phyloP scores from a whole-genome alignment of 2,888 invertebrate species.

The Diarsia mendica region DNA sequence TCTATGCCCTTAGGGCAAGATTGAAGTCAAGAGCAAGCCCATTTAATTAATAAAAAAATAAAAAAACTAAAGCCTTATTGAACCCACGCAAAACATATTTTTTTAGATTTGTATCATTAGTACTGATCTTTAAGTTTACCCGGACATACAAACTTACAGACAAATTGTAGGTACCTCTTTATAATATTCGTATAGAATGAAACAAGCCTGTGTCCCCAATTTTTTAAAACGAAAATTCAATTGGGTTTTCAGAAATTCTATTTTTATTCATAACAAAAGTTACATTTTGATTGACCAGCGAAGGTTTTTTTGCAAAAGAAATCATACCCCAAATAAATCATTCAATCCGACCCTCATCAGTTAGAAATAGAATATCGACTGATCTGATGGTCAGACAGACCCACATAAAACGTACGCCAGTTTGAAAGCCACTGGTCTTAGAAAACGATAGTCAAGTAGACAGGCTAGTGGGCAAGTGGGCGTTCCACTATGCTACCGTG shows the following conservation, averaged over 20 bases:
- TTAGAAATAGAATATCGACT: not conserved
- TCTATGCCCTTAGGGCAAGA: no score
- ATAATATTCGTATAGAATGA: no score
- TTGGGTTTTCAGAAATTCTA: no score
- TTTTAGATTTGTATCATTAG: no score
- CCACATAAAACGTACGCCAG: not conserved
- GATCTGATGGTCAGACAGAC: not conserved
- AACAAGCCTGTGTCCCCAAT: not conserved
- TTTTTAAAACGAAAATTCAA: not conserved
- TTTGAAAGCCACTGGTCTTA: constrained; percentile 38
- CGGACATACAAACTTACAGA: no score
- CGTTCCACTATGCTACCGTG: constrained; percentile 61
- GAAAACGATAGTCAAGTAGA: constrained; percentile 44
- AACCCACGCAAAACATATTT: no score
- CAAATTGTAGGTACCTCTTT: no score
- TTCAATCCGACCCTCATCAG: not conserved
- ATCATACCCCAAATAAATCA: constrained; percentile 13
- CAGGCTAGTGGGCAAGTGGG: constrained; percentile 55
- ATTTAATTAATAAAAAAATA: no score
- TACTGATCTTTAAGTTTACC: no score
- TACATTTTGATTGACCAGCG: not conserved
- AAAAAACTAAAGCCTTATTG: no score
- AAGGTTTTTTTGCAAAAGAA: not conserved
- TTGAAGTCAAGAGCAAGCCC: no score
- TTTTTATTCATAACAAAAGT: no score